Evolutionary conservation across 2,888 invertebrate species (phyloP), one percentile per base, ranked within the genome.

Genomic region (Drosophila buzzatii): DNA sequence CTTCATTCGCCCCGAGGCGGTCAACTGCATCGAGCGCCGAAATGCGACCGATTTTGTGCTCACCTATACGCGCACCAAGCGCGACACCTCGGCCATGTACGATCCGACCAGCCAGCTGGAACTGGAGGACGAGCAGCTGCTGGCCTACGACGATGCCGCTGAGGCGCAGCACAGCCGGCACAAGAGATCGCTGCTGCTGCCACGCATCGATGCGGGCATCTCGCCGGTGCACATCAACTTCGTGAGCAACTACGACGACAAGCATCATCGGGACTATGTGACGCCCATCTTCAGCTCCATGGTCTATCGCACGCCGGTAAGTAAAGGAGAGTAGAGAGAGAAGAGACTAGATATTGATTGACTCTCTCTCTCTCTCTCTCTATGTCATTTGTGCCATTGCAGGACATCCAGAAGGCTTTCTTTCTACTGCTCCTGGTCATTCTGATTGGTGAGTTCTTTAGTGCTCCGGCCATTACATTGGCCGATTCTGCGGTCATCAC

Each of bases 361-460:
- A 51, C 2, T 12, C 3, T 3, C n/a, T 12, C 5, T 51, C 6
- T 33, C 2, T 12, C 3, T 3, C n/a, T 12, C 5, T 51, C 6
- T 33, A n/a, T 18, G 23, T 52, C 7, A 16, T 39, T 14, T 37
- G 5, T 6, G 6, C 39, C 6, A 18, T 70, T 81, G 12, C 70
- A 95, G 81, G 99, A 98, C 91, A 98, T 99, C 35, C 97, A 98
- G 93, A 98, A 98, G 93, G 98, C 98, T 0, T 99, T 99, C 94
- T 98, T 99, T 93, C 95, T 99, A 42, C 94, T 99, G 45, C 94
- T 99, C 61, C 94, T 99, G 52, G 95, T 99, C 61, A 97, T 99
- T 16, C 96, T 99, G 35, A 96, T 99, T 64, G 99, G 99, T 0
- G 99, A 99, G 94, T 99, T 99, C 94, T 99, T 99, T 94, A 97